Conservation (phyloP, 2,888 invertebrate genomes). For the Acanthosepion lycidas region DNA sequence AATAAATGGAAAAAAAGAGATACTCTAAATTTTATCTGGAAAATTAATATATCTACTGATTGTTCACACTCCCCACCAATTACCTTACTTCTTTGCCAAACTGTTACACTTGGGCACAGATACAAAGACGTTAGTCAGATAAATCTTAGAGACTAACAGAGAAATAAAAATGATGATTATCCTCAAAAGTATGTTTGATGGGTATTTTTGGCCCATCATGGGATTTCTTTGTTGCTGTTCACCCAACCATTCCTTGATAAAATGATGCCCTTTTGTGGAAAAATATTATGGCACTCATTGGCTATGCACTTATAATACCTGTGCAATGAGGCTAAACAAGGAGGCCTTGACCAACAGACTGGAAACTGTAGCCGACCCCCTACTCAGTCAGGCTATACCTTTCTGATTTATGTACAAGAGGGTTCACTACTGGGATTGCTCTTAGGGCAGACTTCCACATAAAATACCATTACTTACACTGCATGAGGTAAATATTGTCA, state of each 20-base stretch:
- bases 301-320: background rate
- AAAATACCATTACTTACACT: background rate
- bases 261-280: background rate
- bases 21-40: too few relatives aligned
- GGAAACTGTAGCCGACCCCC: constrained; percentile 14
- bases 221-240: background rate
- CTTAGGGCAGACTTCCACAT: background rate
- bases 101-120: background rate
- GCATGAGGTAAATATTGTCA: background rate
- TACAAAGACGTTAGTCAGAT: background rate
- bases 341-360: background rate
- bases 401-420: constrained; percentile 14
- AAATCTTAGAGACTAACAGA: background rate
- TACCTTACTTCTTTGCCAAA: background rate
- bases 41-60: background rate
- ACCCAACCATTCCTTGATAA: background rate
- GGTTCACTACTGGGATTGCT: background rate
- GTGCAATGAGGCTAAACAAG: background rate
- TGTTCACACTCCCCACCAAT: background rate
- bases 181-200: background rate
- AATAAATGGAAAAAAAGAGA: too few relatives aligned
- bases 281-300: background rate
- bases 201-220: background rate
- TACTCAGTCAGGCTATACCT: constrained; percentile 9
- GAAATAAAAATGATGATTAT: background rate